phyloP scores from a whole-genome alignment of 2,113 vertebrate species.

The Oncorhynchus keta region DNA sequence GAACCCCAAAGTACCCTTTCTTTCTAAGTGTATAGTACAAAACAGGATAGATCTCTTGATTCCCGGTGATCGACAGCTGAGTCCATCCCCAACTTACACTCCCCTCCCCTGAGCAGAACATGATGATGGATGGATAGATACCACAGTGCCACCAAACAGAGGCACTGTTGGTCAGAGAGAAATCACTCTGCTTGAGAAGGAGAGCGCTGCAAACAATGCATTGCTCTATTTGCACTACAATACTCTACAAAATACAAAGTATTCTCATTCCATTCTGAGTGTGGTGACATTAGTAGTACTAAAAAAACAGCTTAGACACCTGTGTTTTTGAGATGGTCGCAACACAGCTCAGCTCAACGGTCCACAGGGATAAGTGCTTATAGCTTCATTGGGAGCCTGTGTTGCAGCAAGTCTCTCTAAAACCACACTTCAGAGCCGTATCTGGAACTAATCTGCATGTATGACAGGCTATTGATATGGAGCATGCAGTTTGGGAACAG shows the following conservation, averaged over 20 bases:
- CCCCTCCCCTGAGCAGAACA: too few relatives aligned
- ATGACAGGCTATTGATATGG: constrained; percentile 2
- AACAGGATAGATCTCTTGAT: too few relatives aligned
- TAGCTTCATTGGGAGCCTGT: background rate
- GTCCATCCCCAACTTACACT: too few relatives aligned
- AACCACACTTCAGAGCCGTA: background rate
- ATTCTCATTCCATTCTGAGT: background rate
- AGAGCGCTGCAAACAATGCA: background rate
- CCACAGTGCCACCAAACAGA: constrained; percentile 51
- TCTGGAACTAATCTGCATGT: constrained; percentile 14
- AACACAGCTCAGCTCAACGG: background rate
- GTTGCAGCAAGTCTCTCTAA: constrained; percentile 7
- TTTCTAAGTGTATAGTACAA: too few relatives aligned
- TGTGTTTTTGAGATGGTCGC: background rate
- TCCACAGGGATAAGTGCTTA: constrained; percentile 4
- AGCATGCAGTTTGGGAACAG: constrained; percentile 3
- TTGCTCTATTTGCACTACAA: too few relatives aligned
- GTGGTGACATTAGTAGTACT: background rate
- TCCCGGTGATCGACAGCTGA: too few relatives aligned
- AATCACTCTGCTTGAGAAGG: background rate
- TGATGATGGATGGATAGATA: constrained; percentile 8
- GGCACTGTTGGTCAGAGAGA: constrained; percentile 64
- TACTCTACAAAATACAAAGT: background rate
- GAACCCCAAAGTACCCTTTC: too few relatives aligned
- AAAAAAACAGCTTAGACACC: background rate